A percentile compares a stretch with the other conserved stretches of the same genome.
Conservation (phyloP, 2,888 invertebrate species). For the Perizoma affinitatum region DNA sequence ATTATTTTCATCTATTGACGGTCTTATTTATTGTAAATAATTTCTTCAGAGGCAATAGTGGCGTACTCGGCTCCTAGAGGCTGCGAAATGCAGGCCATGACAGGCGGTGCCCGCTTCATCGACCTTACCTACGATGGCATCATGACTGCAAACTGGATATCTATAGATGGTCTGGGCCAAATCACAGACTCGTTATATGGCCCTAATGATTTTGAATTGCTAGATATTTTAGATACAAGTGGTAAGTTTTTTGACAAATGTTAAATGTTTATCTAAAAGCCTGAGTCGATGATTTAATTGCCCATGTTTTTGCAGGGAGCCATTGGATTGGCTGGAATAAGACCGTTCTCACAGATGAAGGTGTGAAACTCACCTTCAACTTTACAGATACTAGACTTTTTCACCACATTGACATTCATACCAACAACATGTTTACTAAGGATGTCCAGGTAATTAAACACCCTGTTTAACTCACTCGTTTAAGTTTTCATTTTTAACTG, state of each 20-base stretch:
- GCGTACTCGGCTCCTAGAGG: slow-evolving; percentile 88
- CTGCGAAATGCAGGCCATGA: slow-evolving; percentile 85
- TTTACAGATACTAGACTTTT: slow-evolving; percentile 91
- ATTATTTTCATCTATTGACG: slow-evolving; percentile 51
- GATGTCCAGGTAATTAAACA: slow-evolving; percentile 87
- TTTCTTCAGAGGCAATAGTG: slow-evolving; percentile 85
- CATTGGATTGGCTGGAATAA: slow-evolving; percentile 96
- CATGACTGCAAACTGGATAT: slow-evolving; percentile 74
- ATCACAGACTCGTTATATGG: slow-evolving; percentile 90
- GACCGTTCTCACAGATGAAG: slow-evolving; percentile 83
- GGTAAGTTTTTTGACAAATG: slow-evolving; percentile 60
- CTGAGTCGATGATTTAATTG: slow-evolving; percentile 1
- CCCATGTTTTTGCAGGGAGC: slow-evolving; percentile 73
- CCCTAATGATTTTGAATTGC: slow-evolving; percentile 86
- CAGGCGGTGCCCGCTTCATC: slow-evolving; percentile 87
- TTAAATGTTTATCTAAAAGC: not conserved
- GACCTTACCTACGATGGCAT: slow-evolving; percentile 92
- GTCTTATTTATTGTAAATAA: slow-evolving; percentile 30
- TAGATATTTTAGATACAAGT: slow-evolving; percentile 82
- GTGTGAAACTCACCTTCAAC: slow-evolving; percentile 91
- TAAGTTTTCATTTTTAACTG: not conserved
- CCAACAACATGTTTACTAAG: slow-evolving; percentile 91
- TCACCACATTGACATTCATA: slow-evolving; percentile 87
- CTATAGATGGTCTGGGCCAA: slow-evolving; percentile 91
- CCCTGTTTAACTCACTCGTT: not conserved